Percentiles rank a stretch among this genome's conserved stretches.
These are phyloP conservation scores for Clarias gariepinus DNA, from an alignment of 2,113 vertebrate genomes.

Conservation along the genomic window DNA sequence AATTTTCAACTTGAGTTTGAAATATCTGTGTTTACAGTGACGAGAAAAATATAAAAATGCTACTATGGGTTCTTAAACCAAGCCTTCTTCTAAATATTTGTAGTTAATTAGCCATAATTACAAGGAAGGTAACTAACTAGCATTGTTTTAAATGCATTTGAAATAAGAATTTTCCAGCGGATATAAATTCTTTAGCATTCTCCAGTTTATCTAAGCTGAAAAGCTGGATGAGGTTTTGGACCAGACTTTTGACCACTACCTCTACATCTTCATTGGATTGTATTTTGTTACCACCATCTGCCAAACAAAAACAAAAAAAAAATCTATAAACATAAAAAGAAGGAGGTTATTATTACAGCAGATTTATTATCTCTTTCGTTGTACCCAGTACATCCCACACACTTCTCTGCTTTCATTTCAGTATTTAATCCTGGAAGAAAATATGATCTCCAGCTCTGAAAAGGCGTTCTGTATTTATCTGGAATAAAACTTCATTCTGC, in stretches of 20 bases:
- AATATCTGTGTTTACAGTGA: no score
- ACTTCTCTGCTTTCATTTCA: background rate
- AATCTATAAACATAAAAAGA: background rate
- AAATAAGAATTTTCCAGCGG: background rate
- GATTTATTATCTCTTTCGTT: background rate
- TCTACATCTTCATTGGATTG: background rate
- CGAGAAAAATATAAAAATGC: no score
- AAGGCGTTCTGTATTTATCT: background rate
- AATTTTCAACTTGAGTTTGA: no score
- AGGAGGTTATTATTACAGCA: background rate
- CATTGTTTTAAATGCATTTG: background rate
- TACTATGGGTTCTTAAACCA: no score
- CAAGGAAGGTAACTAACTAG: background rate
- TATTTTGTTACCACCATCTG: background rate
- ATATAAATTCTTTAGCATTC: no score
- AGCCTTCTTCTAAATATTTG: no score
- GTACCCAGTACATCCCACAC: background rate
- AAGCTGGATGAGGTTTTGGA: background rate
- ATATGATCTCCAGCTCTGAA: background rate
- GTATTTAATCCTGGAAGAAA: background rate
- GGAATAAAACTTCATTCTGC: background rate
- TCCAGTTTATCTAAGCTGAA: background rate
- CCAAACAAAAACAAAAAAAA: background rate
- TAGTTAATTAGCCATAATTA: no score
- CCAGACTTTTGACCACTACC: background rate